phyloP scores from a whole-genome alignment of 2,113 vertebrate genomes.

The Manacus vitellinus region DNA sequence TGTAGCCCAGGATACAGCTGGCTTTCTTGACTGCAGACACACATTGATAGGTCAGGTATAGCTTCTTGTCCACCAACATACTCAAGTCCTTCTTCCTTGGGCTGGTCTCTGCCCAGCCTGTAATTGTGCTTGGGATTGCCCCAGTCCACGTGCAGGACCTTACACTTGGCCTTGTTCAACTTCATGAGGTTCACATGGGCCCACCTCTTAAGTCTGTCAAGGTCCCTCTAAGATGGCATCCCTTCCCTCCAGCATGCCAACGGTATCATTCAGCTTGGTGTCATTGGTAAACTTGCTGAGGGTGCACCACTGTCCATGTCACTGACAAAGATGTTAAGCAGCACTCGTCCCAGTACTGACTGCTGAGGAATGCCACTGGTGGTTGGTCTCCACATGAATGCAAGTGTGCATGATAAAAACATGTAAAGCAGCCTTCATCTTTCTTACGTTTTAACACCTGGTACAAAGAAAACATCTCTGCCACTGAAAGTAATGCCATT shows the following conservation, averaged over 20 bases:
- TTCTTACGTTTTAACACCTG: neutral
- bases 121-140: neutral
- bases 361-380: neutral
- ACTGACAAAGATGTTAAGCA: neutral
- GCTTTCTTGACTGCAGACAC: neutral
- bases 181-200: neutral
- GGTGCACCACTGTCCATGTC: neutral
- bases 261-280: neutral
- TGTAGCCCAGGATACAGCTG: neutral
- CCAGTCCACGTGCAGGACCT: neutral
- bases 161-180: neutral
- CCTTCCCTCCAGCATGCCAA: neutral
- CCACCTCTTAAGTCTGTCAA: neutral
- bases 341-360: too few relatives aligned
- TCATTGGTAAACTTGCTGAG: neutral
- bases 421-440: neutral
- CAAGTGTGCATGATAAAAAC: neutral
- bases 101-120: neutral
- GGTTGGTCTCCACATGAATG: neutral
- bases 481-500: neutral
- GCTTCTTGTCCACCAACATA: neutral
- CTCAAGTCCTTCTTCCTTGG: neutral
- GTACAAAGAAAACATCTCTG: neutral
- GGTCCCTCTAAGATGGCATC: neutral
- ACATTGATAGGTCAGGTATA: neutral